Percentiles rank a stretch among this genome's conserved stretches.
Evolutionary conservation across 2,797 vertebrate species (phyloP).

Genomic region (Pseudochirops cupreus): DNA sequence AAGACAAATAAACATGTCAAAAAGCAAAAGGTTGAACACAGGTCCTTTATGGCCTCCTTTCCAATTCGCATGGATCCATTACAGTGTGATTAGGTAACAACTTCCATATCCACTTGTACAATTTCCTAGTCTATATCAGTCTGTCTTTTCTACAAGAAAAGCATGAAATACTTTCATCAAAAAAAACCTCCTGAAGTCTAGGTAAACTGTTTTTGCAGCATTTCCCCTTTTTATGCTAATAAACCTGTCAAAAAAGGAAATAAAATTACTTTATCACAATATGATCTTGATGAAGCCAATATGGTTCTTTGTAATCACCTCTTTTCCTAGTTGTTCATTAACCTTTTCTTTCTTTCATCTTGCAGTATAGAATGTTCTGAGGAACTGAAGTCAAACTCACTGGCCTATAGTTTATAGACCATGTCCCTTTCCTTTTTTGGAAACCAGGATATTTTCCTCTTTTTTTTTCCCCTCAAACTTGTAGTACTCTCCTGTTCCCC

Average conservation of each 20-base stretch:
- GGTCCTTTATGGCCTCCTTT: not conserved
- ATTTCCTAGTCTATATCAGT: not conserved
- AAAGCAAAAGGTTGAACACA: not conserved
- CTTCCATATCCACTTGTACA: not conserved
- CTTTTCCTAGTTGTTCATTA: not conserved
- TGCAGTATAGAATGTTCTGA: not conserved
- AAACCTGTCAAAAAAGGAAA: not conserved
- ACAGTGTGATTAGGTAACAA: not conserved
- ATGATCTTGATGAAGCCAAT: not conserved
- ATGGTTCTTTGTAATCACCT: not conserved
- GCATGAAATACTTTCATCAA: not conserved
- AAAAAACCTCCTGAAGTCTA: not conserved
- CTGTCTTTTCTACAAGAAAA: not conserved
- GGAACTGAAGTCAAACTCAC: not conserved
- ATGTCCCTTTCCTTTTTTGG: not conserved
- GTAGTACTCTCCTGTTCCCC: not conserved
- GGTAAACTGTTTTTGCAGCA: not conserved
- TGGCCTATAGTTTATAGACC: not conserved
- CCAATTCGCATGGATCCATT: not conserved
- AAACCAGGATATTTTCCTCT: not conserved
- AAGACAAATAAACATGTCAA: not conserved
- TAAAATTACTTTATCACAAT: not conserved
- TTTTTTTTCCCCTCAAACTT: not conserved
- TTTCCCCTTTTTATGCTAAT: not conserved
- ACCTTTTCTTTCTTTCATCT: not conserved